A percentile compares a stretch with the other conserved stretches of the same genome.
These are phyloP conservation scores for Motacilla alba DNA, from an alignment of 2,113 vertebrate genomes.

Conservation along the genomic window DNA sequence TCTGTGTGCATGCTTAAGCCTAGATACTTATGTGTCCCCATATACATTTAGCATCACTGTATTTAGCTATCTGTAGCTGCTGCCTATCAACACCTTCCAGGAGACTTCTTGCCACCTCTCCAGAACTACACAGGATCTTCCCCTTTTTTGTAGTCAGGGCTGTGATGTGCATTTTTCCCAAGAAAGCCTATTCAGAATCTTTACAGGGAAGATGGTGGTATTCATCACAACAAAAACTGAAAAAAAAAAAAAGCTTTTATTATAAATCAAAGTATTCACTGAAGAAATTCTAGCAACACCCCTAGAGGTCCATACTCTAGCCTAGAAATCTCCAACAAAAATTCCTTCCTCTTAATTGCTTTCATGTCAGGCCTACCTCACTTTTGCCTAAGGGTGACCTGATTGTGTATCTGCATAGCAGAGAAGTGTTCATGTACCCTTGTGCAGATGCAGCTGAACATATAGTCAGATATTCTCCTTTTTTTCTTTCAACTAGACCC, in stretches of 20 bases:
- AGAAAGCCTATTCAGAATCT: not conserved
- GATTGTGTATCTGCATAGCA: not conserved
- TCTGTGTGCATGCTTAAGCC: not conserved
- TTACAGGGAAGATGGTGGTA: not conserved
- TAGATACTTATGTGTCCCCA: accelerated
- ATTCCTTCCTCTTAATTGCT: not conserved
- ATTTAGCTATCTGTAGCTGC: not conserved
- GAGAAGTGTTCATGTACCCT: not conserved
- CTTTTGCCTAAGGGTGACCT: not conserved
- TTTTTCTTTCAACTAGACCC: not conserved
- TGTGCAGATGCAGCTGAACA: not conserved
- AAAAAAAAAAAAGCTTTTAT: not conserved
- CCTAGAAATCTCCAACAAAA: not conserved
- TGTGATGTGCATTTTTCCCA: not conserved
- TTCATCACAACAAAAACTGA: not conserved
- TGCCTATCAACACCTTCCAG: not conserved
- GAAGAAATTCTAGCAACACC: not conserved
- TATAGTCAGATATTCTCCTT: accelerated
- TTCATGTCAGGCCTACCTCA: not conserved
- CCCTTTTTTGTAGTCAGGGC: not conserved
- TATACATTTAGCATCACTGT: not conserved
- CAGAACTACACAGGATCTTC: not conserved
- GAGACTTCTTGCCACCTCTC: not conserved
- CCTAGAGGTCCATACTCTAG: not conserved
- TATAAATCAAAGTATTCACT: not conserved